Evolutionary conservation across 2,113 vertebrate genomes (phyloP).

Genomic region (Syngnathus scovelli): DNA sequence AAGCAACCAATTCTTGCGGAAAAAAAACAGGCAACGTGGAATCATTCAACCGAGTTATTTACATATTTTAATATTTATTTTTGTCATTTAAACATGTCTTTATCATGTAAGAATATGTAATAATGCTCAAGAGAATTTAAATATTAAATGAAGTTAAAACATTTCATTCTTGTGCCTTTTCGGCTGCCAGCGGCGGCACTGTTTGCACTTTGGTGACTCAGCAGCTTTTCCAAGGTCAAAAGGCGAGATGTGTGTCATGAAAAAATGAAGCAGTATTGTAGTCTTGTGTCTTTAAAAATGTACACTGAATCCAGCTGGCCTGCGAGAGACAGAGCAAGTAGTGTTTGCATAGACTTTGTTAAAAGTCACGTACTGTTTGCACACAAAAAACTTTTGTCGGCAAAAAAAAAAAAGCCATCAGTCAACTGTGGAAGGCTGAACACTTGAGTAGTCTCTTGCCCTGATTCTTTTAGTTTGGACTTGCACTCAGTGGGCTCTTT

Average conservation of each 20-base stretch:
- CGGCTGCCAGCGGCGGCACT: conserved; percentile 33
- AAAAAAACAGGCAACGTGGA: too few species aligned
- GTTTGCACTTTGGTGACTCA: conserved; percentile 56
- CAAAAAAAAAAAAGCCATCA: conserved; percentile 20
- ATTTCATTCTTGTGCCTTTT: conserved; percentile 32
- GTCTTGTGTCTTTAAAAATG: conserved; percentile 20
- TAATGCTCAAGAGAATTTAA: too few species aligned
- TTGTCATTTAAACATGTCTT: too few species aligned
- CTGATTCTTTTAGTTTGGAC: not conserved
- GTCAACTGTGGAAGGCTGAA: conserved; percentile 37
- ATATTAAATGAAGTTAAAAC: not conserved
- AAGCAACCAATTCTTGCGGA: too few species aligned
- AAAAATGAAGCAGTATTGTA: conserved; percentile 33
- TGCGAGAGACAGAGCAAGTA: conserved; percentile 16
- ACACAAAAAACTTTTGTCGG: conserved; percentile 44
- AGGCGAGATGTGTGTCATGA: conserved; percentile 19
- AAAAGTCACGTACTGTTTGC: conserved; percentile 43
- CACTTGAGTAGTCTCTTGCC: conserved; percentile 5
- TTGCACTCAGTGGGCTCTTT: not conserved
- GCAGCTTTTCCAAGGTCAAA: conserved; percentile 62
- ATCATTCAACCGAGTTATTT: too few species aligned
- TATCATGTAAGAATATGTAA: too few species aligned
- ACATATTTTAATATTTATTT: too few species aligned
- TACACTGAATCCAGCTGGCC: conserved; percentile 9
- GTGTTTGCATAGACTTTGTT: conserved; percentile 40